Evolutionary conservation across 2,113 vertebrate genomes (phyloP), one percentile per base, ranked within the genome.

Genomic region (Eurystomus gularis): DNA sequence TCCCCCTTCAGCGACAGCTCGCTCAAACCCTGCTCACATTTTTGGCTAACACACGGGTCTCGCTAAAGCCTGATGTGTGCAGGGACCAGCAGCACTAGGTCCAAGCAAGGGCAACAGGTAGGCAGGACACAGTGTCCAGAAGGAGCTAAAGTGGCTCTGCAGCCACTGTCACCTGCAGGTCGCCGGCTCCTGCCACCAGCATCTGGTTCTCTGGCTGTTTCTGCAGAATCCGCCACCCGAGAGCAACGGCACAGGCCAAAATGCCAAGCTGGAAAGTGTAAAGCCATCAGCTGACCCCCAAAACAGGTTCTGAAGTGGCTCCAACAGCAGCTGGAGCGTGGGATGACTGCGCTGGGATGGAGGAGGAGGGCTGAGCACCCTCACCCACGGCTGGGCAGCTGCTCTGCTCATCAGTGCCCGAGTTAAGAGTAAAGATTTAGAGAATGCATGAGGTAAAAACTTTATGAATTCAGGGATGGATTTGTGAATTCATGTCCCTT

Each of bases 321-420:
- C 57, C 12, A 11, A 7, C 35, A 60, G 75, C 49, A 39, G 58
- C 39, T 2, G 1, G 82, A 33, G 17, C 5, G 51, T 35, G 9
- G 65, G 31, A 44, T 58, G 65, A 31, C 72, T 1, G 1, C 1
- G 2, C 33, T 0, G 2, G 11, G 82, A 6, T 7, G 28, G 35
- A 49, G 42, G 33, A 44, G 4, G 17, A 44, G 62, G 39, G 31
- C 9, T n/a, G 60, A 40, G 48, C 55, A 31, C 55, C 46, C 20
- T 25, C 80, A 6, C 12, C 5, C 4, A 6, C 1, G 8, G 25
- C 52, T 17, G 49, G 31, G 58, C 6, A 9, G 51, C 33, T 9
- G 29, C 16, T 68, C 29, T n/a, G 55, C 69, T 44, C 57, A 5
- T 21, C 11, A 2, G 37, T 28, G 37, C 70, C 19, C 15, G 2